These are phyloP conservation scores for Thunnus thynnus DNA, from an alignment of 2,113 vertebrate genomes.

Conservation along the genomic window DNA sequence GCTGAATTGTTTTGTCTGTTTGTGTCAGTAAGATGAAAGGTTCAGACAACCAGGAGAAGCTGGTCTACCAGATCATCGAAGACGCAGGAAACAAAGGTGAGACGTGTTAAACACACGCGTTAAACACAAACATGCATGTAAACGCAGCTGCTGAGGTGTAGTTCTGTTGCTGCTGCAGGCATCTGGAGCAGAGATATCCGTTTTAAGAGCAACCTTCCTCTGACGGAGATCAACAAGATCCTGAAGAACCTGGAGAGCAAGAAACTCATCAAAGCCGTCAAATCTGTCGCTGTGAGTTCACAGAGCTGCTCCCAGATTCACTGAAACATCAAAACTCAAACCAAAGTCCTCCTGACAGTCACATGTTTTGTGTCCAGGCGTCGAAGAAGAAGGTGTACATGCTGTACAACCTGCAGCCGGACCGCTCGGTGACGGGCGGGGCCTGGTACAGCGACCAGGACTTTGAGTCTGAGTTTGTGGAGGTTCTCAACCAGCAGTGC, in stretches of 20 bases:
- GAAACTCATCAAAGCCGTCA: slow-evolving; percentile 97
- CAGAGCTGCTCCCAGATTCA: neutral
- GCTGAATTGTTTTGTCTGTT: neutral
- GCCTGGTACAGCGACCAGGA: slow-evolving; percentile 99
- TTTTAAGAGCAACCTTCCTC: slow-evolving; percentile 96
- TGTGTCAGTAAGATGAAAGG: slow-evolving; percentile 96
- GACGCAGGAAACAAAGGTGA: slow-evolving; percentile 82
- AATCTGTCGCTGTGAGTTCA: slow-evolving; percentile 97
- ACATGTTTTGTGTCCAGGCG: slow-evolving; percentile 77
- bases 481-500: slow-evolving; percentile 98
- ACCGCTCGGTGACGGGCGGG: slow-evolving; percentile 96
- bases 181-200: slow-evolving; percentile 98
- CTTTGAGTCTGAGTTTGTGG: slow-evolving; percentile 99
- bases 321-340: neutral
- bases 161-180: slow-evolving; percentile 79
- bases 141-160: neutral
- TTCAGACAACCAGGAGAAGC: slow-evolving; percentile 98
- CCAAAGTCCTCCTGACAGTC: neutral
- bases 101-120: neutral
- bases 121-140: neutral
- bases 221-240: slow-evolving; percentile 98
- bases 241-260: slow-evolving; percentile 99
- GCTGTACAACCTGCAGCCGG: slow-evolving; percentile 97
- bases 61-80: slow-evolving; percentile 99
- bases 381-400: slow-evolving; percentile 99